These are phyloP conservation scores for Nesoenas mayeri DNA, from an alignment of 2,113 vertebrate genomes.

Conservation along the genomic window DNA sequence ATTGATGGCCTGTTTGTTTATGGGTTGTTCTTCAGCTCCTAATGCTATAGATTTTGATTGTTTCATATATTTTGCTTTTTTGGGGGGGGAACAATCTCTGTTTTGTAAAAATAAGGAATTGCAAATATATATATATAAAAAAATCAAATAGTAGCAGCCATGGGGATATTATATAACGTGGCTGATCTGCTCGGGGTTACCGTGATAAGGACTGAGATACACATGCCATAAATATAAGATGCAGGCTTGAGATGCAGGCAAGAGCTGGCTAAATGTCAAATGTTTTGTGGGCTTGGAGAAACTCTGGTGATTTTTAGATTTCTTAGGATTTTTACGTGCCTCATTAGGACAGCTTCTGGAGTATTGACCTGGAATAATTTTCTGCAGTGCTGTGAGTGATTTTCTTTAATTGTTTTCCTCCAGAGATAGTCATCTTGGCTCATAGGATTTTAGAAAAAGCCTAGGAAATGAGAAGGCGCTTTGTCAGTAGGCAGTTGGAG, in stretches of 20 bases:
- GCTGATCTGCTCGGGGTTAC: not conserved
- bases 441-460: not conserved
- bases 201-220: not conserved
- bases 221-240: not conserved
- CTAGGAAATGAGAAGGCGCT: not conserved
- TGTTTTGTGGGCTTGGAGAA: not conserved
- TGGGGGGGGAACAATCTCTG: accelerated
- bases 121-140: not conserved
- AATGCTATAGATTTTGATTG: not conserved
- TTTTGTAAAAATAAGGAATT: not conserved
- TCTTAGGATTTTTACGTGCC: not conserved
- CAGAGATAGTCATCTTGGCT: not conserved
- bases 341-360: not conserved
- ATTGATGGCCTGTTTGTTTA: not conserved
- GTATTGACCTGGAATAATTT: not conserved
- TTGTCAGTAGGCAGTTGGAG: not conserved
- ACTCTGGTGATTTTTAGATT: not conserved
- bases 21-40: not conserved
- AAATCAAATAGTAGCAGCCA: not conserved
- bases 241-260: not conserved
- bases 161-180: not conserved
- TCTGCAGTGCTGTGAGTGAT: not conserved
- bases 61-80: not conserved
- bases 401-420: not conserved
- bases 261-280: not conserved